Evolutionary conservation across 2,797 vertebrate genomes (phyloP).

Genomic region (Dendrocincla fuliginosa): DNA sequence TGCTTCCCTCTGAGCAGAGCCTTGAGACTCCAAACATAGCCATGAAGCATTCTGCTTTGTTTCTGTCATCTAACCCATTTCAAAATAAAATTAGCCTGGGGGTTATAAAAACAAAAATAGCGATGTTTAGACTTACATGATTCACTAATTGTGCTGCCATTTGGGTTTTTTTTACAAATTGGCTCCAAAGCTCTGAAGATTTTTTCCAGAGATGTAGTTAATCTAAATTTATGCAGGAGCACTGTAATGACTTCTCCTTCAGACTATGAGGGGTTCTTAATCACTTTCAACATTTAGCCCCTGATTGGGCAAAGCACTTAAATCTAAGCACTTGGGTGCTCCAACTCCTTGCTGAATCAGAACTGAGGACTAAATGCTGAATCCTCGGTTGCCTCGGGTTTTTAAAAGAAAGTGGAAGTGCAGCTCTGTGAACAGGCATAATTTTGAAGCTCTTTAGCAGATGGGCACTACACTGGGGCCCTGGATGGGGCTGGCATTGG

Average conservation of each 20-base stretch:
- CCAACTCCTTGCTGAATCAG: neutral
- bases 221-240: conserved; percentile 46
- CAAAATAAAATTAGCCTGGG: conserved; percentile 60
- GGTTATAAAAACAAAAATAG: conserved; percentile 33
- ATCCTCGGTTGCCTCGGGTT: neutral
- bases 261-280: conserved; percentile 43
- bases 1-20: conserved; percentile 33
- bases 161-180: conserved; percentile 19
- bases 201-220: conserved; percentile 12
- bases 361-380: neutral
- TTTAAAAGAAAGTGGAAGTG: neutral
- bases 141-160: neutral
- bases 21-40: conserved; percentile 45
- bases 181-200: neutral
- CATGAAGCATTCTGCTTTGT: conserved; percentile 39
- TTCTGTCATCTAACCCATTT: conserved; percentile 37
- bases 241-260: conserved; percentile 44
- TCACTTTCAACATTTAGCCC: conserved; percentile 28
- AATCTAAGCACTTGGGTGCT: neutral
- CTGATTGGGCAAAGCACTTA: conserved; percentile 43
- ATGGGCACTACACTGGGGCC: neutral
- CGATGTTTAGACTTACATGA: conserved; percentile 29
- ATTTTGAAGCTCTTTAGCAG: neutral
- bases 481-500: rapidly evolving
- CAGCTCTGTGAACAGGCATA: neutral